phyloP scores from a whole-genome alignment of 2,888 invertebrate species.

The Mythimna vitellina region DNA sequence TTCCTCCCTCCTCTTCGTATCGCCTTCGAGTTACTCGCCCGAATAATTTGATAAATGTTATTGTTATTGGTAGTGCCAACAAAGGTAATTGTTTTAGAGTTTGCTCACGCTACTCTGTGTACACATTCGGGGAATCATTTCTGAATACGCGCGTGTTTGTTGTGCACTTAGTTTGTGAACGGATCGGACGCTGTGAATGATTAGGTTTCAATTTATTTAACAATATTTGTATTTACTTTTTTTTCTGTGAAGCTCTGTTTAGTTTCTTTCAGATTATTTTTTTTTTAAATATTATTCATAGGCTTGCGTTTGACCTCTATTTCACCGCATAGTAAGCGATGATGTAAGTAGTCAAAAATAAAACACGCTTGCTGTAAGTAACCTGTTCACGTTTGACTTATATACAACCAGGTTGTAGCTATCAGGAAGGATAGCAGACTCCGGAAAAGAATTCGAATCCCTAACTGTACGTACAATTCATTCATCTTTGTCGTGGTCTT shows the following conservation, averaged over 20 bases:
- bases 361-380: too few relatives aligned
- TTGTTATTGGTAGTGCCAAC: conserved; percentile 86
- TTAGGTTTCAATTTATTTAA: conserved; percentile 38
- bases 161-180: conserved; percentile 53
- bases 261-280: not conserved
- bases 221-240: conserved; percentile 34
- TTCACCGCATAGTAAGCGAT: too few relatives aligned
- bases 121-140: conserved; percentile 63
- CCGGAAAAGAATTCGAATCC: too few relatives aligned
- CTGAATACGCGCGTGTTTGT: conserved; percentile 59
- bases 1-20: conserved; percentile 69
- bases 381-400: too few relatives aligned
- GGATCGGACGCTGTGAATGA: conserved; percentile 37
- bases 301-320: too few relatives aligned
- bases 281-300: conserved; percentile 2
- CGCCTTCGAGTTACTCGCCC: conserved; percentile 70
- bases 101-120: conserved; percentile 75
- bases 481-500: conserved; percentile 6
- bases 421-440: too few relatives aligned
- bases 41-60: conserved; percentile 84
- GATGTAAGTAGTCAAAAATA: too few relatives aligned
- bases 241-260: not conserved
- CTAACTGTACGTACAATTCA: too few relatives aligned
- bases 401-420: too few relatives aligned
- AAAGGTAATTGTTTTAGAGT: conserved; percentile 82